Evolutionary conservation across 2,113 vertebrate species (phyloP).

Genomic region (Arothron firmamentum): DNA sequence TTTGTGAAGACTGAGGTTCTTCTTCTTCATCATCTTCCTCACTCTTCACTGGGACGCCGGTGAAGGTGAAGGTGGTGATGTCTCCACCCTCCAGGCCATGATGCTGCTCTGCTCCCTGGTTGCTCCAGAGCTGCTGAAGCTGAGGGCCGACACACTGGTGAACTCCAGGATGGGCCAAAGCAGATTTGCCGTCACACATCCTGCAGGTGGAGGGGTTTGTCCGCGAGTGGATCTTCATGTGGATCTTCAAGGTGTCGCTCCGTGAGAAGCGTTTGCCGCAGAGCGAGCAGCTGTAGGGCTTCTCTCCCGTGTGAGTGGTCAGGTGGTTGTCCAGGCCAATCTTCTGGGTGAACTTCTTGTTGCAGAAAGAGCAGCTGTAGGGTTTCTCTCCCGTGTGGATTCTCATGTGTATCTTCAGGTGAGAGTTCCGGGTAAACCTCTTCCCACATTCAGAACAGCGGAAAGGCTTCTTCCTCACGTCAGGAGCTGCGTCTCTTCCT

Average conservation of each 20-base stretch:
- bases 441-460: neutral
- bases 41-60: neutral
- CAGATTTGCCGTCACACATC: conserved; percentile 29
- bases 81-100: neutral
- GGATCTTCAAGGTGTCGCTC: conserved; percentile 37
- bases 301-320: conserved; percentile 51
- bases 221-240: conserved; percentile 43
- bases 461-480: neutral
- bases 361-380: neutral
- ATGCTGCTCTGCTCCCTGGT: conserved; percentile 20
- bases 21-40: neutral
- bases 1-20: neutral
- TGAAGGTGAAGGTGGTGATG: neutral
- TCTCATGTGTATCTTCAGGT: neutral
- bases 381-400: neutral
- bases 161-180: conserved; percentile 48
- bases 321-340: conserved; percentile 26
- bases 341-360: neutral
- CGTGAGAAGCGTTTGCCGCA: conserved; percentile 41
- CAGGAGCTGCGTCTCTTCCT: too few species aligned
- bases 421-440: neutral
- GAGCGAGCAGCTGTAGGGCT: conserved; percentile 39
- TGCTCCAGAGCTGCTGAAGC: conserved; percentile 69
- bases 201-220: conserved; percentile 38
- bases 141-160: conserved; percentile 20